A percentile compares a stretch with the other conserved stretches of the same genome.
phyloP scores from a whole-genome alignment of 2,113 vertebrate genomes.

The Podocnemis expansa region DNA sequence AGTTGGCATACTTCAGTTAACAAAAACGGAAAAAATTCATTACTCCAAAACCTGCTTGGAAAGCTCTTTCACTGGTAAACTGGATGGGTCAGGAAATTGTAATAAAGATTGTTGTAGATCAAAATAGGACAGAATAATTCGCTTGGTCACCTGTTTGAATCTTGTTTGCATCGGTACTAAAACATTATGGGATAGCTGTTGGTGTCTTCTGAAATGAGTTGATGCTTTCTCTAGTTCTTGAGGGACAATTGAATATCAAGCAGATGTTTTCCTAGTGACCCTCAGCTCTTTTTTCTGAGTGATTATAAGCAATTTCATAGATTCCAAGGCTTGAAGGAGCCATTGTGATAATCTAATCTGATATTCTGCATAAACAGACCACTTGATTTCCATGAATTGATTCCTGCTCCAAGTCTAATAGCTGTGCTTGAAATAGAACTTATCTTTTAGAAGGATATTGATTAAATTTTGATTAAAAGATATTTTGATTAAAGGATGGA shows the following conservation, averaged over 20 bases:
- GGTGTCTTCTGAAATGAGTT: constrained; percentile 50
- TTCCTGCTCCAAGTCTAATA: no score
- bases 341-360: no score
- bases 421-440: no score
- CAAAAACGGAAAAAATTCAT: constrained; percentile 29
- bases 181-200: constrained; percentile 57
- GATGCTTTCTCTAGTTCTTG: constrained; percentile 43
- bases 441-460: no score
- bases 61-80: constrained; percentile 50
- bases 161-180: constrained; percentile 61
- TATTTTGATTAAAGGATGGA: no score
- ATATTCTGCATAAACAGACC: no score
- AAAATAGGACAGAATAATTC: background rate
- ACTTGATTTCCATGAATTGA: no score
- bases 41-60: constrained; percentile 35
- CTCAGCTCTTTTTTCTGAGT: constrained; percentile 60
- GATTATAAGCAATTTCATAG: background rate
- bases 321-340: no score
- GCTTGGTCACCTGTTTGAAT: constrained; percentile 56
- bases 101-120: constrained; percentile 3
- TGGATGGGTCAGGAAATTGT: constrained; percentile 36
- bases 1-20: constrained; percentile 19
- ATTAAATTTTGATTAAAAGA: no score
- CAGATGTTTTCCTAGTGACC: constrained; percentile 68
- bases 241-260: constrained; percentile 60